Base-by-base conservation (phyloP, 1,140 invertebrate species). In the Drosophila orosa region DNA sequence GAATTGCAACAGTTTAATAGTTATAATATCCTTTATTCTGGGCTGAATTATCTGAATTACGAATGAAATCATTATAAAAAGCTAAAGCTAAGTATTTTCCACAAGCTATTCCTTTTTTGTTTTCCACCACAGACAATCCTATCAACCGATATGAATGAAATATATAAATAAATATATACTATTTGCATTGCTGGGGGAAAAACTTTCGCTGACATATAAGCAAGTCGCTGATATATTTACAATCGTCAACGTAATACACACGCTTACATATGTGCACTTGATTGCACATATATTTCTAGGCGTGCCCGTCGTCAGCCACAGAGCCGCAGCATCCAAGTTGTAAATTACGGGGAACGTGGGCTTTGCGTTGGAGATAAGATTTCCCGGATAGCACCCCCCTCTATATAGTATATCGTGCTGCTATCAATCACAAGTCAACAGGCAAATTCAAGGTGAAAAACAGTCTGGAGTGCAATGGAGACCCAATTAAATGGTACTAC, bases 341-440 rank as follows among this genome's bases (percentile, higher is more conserved):
- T 75, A 78, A 75, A 78, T 72, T 63, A 61, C 24, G 37, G 57
- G 56, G 68, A 55, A 68, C 65, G 48, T 31, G 33, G 27, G 50
- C 48, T 42, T 44, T 37, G 35, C 56, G 44, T 40, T 40, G 39
- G 24, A 62, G 74, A 81, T 74, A 78, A 58, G 63, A 71, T 61
- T 78, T 63, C 58, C 37, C 35, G 68, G 57, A 74, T 72, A 55
- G 63, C 39, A 59, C 68, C 24, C 44, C 71, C 81, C 71, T 74
- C 44, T 67, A 48, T 68, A 22, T 24, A 37, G 25, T 13, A 25
- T 42, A 17, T 10, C n/a, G 3, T 24, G n/a, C 25, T 42, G 31
- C 31, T 74, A 67, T 76, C 54, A 67, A 65, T 75, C 24, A 5
- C 61, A 39, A 74, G 71, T 66, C 22, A 74, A 75, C 71, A 66